Base-by-base conservation (phyloP, 1,140 invertebrate genomes). In the Drosophila yakuba region DNA sequence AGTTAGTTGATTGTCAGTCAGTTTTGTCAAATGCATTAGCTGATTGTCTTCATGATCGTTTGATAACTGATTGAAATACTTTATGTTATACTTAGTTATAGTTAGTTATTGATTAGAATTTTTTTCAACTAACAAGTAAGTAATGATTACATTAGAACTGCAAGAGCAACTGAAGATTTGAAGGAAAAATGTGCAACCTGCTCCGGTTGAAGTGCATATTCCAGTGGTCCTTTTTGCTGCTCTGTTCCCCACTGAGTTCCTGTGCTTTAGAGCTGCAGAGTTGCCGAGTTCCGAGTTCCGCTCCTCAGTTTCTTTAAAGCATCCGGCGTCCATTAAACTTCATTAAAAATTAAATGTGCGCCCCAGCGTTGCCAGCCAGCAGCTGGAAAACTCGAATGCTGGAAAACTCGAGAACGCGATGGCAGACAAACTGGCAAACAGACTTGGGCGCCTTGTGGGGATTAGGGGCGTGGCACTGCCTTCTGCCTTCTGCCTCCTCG, bases 251-350 rank as follows among this genome's bases (percentile, higher is more conserved):
- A 39, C 20, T 45, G 43, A 8, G 17, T 45, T 45, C 17, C 43
- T 32, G 32, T 32, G 32, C 32, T 32, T 32, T 32, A 1, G 20
- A 61, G 28, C 28, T 62, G 45, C 50, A 38, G 8, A 32, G 71
- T 47, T 48, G 23, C 48, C 2, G 7, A 32, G 28, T 32, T 32
- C 32, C 25, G 17, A 20, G 59, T 55, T 60, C 67, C 38, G 74
- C 32, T 71, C 8, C 47, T 45, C 55, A 51, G 64, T 57, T 71
- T 69, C 55, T 71, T 90, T 90, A 78, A 90, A 90, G 80, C 85
- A 85, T 90, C 85, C 85, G 85, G 85, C 85, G 74, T 89, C 85
- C 85, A 89, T 89, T 89, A 89, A 89, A 89, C 69, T 85, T 90
- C 85, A 89, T 89, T 89, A 89, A 89, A 89, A 85, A 89, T 90